Base-by-base conservation (phyloP, 2,113 vertebrate genomes). In the Pholis gunnellus region DNA sequence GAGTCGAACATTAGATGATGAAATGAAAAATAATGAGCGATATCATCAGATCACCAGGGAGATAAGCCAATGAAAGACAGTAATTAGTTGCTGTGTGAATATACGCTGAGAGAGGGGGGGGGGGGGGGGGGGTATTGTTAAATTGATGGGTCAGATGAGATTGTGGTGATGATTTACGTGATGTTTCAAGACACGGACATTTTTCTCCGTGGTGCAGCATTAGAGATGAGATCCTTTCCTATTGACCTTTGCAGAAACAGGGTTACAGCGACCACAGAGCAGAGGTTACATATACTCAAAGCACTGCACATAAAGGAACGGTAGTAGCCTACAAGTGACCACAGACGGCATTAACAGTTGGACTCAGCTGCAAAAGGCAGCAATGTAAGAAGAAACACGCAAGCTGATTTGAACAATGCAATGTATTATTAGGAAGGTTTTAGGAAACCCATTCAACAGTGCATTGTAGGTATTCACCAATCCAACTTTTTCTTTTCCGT, bases 21-120 rank as follows among this genome's bases (percentile, higher is more conserved):
- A 87, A 74, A 31, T 67, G 67, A 77, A 79, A 79, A 81, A 87
- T 76, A 86, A 87, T 25, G 20, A 80, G 52, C 0, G 6, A 76
- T 52, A 75, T 71, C 59, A 67, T 68, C 38, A 75, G 65, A 61
- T 75, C 59, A 54, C 29, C 14, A 29, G 22, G 2, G 17, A 73
- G 20, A 57, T 65, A 36, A 48, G 44, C n/a, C 42, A 31, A 15
- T 27, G 38, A 79, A 48, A 29, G 57, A 65, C 4, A n/a, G 50
- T 66, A 50, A 27, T 75, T 8, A 57, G 73, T 59, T 27, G 25
- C 31, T 31, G 31, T 76, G 40, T 52, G 67, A 70, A 70, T 36
- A 70, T 36, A 38, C 44, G 25, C 38, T 22, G 46, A 63, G 34
- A 42, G 18, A 40, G 18, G 59, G 11, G 36, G 17, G 18, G 44